Evolutionary conservation across 2,888 invertebrate genomes (phyloP).

Genomic region (Hydropsyche betteni): DNA sequence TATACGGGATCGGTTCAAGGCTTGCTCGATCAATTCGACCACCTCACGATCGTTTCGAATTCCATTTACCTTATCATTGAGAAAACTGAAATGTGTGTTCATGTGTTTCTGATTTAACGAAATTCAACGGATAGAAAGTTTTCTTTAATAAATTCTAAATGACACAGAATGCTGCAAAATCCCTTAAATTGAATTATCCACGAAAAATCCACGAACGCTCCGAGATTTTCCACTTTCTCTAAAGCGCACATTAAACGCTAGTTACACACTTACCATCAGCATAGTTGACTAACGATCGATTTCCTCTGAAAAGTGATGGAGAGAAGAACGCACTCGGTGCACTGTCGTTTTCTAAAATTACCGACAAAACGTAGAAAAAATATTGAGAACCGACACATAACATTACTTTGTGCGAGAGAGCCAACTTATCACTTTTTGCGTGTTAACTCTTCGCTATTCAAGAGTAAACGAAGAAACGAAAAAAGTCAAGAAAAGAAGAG

Average conservation of each 20-base stretch:
- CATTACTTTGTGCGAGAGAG: not conserved
- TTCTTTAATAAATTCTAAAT: no score
- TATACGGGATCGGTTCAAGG: not conserved
- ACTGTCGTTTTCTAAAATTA: slow-evolving; percentile 24
- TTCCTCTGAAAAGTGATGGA: not conserved
- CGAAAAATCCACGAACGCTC: not conserved
- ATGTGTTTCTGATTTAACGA: no score
- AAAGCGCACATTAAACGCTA: not conserved
- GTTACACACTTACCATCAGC: not conserved
- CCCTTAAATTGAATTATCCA: no score
- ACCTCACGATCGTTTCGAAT: no score
- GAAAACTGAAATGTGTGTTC: no score
- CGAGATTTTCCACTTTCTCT: slow-evolving; percentile 14
- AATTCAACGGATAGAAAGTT: no score
- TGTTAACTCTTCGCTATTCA: no score
- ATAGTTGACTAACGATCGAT: slow-evolving; percentile 14
- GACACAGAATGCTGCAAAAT: no score
- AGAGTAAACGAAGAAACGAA: not conserved
- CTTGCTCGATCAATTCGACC: no score
- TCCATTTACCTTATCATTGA: no score
- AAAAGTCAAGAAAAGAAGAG: not conserved
- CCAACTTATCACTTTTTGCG: no score
- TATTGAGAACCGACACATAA: not conserved
- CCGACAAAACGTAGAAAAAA: slow-evolving; percentile 8
- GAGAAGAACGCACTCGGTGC: not conserved